A percentile compares a stretch with the other conserved stretches of the same genome.
phyloP scores from a whole-genome alignment of 1,140 invertebrate species.

The Drosophila miranda region DNA sequence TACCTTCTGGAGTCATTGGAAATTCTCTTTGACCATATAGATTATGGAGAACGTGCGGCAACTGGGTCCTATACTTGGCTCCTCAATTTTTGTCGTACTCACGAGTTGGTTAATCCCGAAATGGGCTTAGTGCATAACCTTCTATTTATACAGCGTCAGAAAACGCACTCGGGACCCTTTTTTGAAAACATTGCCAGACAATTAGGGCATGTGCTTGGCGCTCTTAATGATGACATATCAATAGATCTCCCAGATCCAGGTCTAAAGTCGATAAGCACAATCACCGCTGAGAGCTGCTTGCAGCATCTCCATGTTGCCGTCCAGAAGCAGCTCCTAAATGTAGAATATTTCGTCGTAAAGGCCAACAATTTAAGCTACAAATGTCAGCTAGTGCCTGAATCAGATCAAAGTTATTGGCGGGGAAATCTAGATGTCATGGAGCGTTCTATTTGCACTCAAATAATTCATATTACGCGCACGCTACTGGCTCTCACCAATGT shows the following conservation, averaged over 20 bases:
- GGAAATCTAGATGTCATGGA: slow-evolving; percentile 62
- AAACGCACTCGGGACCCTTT: slow-evolving; percentile 71
- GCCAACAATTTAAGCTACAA: slow-evolving; percentile 73
- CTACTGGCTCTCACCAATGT: slow-evolving; percentile 65
- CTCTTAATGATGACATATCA: slow-evolving; percentile 40
- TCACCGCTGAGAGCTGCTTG: slow-evolving; percentile 59
- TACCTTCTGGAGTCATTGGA: too few relatives aligned
- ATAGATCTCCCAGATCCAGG: slow-evolving; percentile 28
- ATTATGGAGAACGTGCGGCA: slow-evolving; percentile 43
- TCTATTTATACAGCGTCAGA: slow-evolving; percentile 71
- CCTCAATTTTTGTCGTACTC: slow-evolving; percentile 62
- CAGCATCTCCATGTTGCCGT: slow-evolving; percentile 59
- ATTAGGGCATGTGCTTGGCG: slow-evolving; percentile 55
- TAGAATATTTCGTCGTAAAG: slow-evolving; percentile 74
- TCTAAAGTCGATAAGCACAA: slow-evolving; percentile 57
- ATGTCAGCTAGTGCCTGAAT: slow-evolving; percentile 66
- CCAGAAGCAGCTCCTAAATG: slow-evolving; percentile 72
- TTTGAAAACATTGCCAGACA: slow-evolving; percentile 67
- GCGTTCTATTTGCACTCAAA: slow-evolving; percentile 71
- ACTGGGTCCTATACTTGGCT: slow-evolving; percentile 73
- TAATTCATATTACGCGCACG: slow-evolving; percentile 69
- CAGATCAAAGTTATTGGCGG: slow-evolving; percentile 65
- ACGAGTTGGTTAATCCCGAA: slow-evolving; percentile 52
- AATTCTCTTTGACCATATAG: too few relatives aligned
- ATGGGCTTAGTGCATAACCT: slow-evolving; percentile 67